Percentiles rank a stretch among this genome's conserved stretches.
Evolutionary conservation across 2,113 vertebrate species (phyloP).

Genomic region (Hemibagrus wyckioides): DNA sequence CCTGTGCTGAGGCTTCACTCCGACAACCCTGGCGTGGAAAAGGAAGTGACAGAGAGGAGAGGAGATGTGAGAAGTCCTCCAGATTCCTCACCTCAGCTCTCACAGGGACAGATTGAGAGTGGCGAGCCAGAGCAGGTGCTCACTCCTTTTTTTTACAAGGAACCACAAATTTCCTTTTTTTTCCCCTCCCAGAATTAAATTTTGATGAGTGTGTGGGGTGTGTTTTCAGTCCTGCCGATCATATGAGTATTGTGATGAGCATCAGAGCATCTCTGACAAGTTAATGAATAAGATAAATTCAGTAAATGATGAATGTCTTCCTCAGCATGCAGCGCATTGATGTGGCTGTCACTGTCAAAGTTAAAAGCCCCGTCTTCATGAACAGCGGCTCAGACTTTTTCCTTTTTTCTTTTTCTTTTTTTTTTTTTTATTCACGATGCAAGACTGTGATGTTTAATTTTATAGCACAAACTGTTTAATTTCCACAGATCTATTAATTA

Average conservation of each 20-base stretch:
- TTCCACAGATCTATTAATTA: constrained; percentile 3
- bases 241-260: not conserved
- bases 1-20: constrained; percentile 3
- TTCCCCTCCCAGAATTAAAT: not conserved
- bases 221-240: not conserved
- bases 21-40: not conserved
- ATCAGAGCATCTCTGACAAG: not conserved
- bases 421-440: not conserved
- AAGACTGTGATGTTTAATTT: constrained; percentile 6
- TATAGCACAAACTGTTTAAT: not conserved
- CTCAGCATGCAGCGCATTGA: constrained; percentile 27
- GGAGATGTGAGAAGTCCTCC: constrained; percentile 13
- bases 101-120: constrained; percentile 28
- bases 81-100: constrained; percentile 20
- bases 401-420: not conserved
- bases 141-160: not conserved
- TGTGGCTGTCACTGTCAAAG: constrained; percentile 7
- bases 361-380: not conserved
- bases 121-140: constrained; percentile 21
- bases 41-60: constrained; percentile 15
- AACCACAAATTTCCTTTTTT: no score
- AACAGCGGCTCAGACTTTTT: constrained; percentile 10
- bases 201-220: not conserved
- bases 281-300: constrained; percentile 27
- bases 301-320: constrained; percentile 13